Conservation (phyloP, 2,797 vertebrate species). For the Trematomus bernacchii region DNA sequence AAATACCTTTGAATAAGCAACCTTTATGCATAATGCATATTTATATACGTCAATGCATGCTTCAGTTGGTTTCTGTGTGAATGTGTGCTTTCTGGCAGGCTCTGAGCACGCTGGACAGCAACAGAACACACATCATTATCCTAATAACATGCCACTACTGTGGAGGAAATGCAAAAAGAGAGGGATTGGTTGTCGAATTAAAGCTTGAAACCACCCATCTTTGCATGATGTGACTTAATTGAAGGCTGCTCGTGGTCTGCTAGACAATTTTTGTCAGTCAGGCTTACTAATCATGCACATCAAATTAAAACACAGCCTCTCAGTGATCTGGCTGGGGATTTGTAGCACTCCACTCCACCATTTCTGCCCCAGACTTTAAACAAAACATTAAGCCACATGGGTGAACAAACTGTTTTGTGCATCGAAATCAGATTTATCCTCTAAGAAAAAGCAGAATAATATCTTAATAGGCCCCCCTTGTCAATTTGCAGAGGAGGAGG, state of each 20-base stretch:
- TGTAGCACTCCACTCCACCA: slow-evolving; percentile 49
- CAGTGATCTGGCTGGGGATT: slow-evolving; percentile 51
- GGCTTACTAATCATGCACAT: slow-evolving; percentile 67
- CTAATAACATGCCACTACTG: slow-evolving; percentile 13
- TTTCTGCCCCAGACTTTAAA: slow-evolving; percentile 44
- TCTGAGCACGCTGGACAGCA: slow-evolving; percentile 4
- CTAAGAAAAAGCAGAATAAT: slow-evolving; percentile 39
- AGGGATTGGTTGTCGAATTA: slow-evolving; percentile 11
- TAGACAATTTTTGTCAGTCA: slow-evolving; percentile 67
- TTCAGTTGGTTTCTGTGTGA: not conserved
- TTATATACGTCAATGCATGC: not conserved
- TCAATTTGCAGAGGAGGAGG: slow-evolving; percentile 16
- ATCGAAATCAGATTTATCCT: slow-evolving; percentile 53
- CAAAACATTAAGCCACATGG: slow-evolving; percentile 46
- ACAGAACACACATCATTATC: slow-evolving; percentile 15
- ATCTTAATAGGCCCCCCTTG: slow-evolving; percentile 40
- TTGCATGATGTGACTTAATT: slow-evolving; percentile 46
- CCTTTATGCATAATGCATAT: slow-evolving; percentile 16
- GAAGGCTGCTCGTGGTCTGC: slow-evolving; percentile 42
- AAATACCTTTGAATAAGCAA: slow-evolving; percentile 16
- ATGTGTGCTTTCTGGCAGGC: not conserved
- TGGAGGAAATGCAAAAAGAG: slow-evolving; percentile 25
- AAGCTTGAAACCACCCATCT: slow-evolving; percentile 31
- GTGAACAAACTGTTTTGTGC: slow-evolving; percentile 23
- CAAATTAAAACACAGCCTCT: slow-evolving; percentile 71